Evolutionary conservation across 2,113 vertebrate genomes (phyloP).

Genomic region (Gymnobelideus leadbeateri): DNA sequence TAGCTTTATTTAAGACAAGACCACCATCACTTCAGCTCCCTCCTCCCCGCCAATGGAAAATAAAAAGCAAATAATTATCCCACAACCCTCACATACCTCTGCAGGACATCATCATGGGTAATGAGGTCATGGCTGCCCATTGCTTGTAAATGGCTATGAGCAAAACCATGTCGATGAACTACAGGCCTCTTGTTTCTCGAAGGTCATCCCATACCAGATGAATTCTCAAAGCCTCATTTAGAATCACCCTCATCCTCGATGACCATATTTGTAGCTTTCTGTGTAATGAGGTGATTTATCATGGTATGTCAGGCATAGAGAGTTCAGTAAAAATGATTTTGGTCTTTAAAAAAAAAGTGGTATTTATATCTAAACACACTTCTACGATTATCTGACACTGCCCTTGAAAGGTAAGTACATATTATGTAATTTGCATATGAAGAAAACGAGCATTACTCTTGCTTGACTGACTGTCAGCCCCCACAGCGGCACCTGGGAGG

Average conservation of each 20-base stretch:
- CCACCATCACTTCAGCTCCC: not conserved
- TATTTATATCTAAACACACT: constrained; percentile 78
- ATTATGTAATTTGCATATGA: constrained; percentile 79
- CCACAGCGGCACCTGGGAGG: constrained; percentile 61
- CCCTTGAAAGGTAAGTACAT: constrained; percentile 74
- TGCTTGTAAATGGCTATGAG: constrained; percentile 46
- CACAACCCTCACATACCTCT: constrained; percentile 37
- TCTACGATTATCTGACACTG: constrained; percentile 76
- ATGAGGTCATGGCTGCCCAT: not conserved
- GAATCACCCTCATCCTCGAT: constrained; percentile 69
- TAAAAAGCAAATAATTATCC: constrained; percentile 42
- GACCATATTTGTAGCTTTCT: constrained; percentile 70
- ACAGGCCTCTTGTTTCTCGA: constrained; percentile 55
- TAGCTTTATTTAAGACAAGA: constrained; percentile 46
- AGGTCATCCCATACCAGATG: constrained; percentile 41
- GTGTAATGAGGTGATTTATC: constrained; percentile 81
- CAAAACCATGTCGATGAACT: constrained; percentile 34
- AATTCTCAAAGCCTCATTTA: constrained; percentile 56
- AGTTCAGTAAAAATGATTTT: constrained; percentile 74
- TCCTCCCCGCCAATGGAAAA: not conserved
- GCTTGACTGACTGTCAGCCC: constrained; percentile 76
- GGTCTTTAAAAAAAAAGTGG: constrained; percentile 66
- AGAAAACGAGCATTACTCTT: constrained; percentile 77
- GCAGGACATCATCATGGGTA: not conserved
- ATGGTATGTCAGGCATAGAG: constrained; percentile 72